Percentiles rank a stretch among this genome's conserved stretches.
phyloP scores from a whole-genome alignment of 2,888 invertebrate genomes.

The Yponomeuta malinellus region DNA sequence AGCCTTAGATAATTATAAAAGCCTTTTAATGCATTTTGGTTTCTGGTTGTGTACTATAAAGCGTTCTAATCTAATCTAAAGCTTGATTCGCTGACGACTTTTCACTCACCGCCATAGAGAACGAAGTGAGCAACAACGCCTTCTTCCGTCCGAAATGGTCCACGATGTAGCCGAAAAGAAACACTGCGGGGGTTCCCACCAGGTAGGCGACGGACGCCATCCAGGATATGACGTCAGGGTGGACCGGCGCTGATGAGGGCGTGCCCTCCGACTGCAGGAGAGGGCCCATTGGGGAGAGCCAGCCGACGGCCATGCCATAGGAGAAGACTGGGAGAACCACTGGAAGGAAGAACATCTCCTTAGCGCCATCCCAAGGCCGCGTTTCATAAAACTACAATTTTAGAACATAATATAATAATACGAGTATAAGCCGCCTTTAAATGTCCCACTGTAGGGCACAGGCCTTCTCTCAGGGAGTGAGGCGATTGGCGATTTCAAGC shows the following conservation, averaged over 20 bases:
- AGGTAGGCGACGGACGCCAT: constrained; percentile 74
- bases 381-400: too few relatives aligned
- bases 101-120: constrained; percentile 57
- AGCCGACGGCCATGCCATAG: constrained; percentile 72
- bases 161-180: constrained; percentile 69
- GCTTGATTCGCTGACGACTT: too few relatives aligned
- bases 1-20: too few relatives aligned
- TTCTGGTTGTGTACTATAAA: too few relatives aligned
- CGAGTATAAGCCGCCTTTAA: too few relatives aligned
- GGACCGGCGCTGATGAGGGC: constrained; percentile 58
- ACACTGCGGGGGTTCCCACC: constrained; percentile 71
- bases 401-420: too few relatives aligned
- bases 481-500: too few relatives aligned
- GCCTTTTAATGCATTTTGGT: too few relatives aligned
- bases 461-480: too few relatives aligned
- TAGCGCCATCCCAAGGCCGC: too few relatives aligned
- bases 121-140: constrained; percentile 59
- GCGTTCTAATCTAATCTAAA: too few relatives aligned
- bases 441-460: too few relatives aligned
- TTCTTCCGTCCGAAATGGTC: constrained; percentile 72
- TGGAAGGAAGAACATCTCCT: constrained; percentile 34
- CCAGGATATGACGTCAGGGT: constrained; percentile 69
- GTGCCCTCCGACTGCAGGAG: constrained; percentile 61
- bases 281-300: constrained; percentile 74
- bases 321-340: constrained; percentile 73